Base-by-base conservation (phyloP, 2,888 invertebrate species). In the Mimas tiliae region DNA sequence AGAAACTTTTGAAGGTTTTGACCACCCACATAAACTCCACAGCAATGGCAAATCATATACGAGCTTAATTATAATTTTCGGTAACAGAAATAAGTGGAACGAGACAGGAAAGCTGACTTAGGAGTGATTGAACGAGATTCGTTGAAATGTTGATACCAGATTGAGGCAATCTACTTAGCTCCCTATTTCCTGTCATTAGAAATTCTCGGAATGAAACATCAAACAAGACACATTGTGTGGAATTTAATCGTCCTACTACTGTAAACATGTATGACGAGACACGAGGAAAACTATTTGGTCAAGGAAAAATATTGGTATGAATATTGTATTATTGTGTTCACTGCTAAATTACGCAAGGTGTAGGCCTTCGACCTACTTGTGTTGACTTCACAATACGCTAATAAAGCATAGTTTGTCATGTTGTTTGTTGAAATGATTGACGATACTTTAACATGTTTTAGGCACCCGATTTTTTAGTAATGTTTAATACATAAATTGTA, bases 61-160 rank as follows among this genome's bases (percentile, higher is more conserved):
- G 9, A 1, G 1, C 16, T 8, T 50, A 34, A 33, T 58, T 34
- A 58, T 38, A 47, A 47, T 47, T 27, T 38, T 62, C n/a, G 51
- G 38, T 19, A 19, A 64, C 34, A 51, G 47, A 65, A 66, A 63
- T 64, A 38, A 65, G 58, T 9, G 42, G 19, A 38, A 62, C 62
- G 53, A 53, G 34, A 38, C 27, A 62, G 45, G 68, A 68, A 70
- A 70, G 70, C 64, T 67, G 51, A 11, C 50, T 11, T 58, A 47
- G n/a, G 42, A 21, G 51, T 63, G 64, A 38, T 34, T 47, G 52
- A 19, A 68, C 50, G 66, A 64, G 68, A 70, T 55, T 65, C 48
- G 21, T 19, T 9, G 16, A 53, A 62, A 64, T 65, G 47, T 51
- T 64, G 67, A 68, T 51, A 63, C 53, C 63, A 62, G 42, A 66